Conservation (phyloP, 2,113 vertebrate genomes). For the Caranx ignobilis region DNA sequence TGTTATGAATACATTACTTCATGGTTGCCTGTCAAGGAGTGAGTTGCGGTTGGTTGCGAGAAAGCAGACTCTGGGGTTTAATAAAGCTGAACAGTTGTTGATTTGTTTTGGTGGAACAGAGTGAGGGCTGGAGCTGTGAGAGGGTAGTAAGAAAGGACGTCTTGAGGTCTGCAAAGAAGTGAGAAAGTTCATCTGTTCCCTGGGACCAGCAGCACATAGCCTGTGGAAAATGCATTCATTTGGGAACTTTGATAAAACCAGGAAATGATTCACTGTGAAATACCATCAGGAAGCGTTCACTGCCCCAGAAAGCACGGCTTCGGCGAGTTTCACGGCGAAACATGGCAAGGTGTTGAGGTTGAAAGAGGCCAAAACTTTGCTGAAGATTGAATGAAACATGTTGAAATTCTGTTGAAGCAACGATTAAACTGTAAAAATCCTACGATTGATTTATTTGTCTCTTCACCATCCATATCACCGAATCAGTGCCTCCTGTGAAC, state of each 20-base stretch:
- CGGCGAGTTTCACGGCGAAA: not conserved
- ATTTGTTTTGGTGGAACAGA: slow-evolving; percentile 60
- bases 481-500: not conserved
- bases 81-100: slow-evolving; percentile 62
- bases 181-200: slow-evolving; percentile 51
- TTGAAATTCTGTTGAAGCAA: not conserved
- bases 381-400: not conserved
- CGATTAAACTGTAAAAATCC: not conserved
- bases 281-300: slow-evolving; percentile 8
- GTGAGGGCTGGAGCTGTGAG: slow-evolving; percentile 15
- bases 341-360: not conserved
- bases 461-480: not conserved
- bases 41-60: slow-evolving; percentile 36
- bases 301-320: not conserved
- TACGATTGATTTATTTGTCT: not conserved
- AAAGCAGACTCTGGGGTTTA: slow-evolving; percentile 63
- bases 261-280: slow-evolving; percentile 14
- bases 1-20: slow-evolving; percentile 75
- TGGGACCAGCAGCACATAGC: slow-evolving; percentile 18
- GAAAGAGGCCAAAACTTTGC: not conserved
- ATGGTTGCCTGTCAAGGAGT: slow-evolving; percentile 54
- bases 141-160: slow-evolving; percentile 42
- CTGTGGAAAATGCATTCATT: slow-evolving; percentile 35
- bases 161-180: slow-evolving; percentile 28
- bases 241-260: slow-evolving; percentile 14